These are phyloP conservation scores for Platyura marginata DNA, from an alignment of 1,140 invertebrate species.

Conservation along the genomic window DNA sequence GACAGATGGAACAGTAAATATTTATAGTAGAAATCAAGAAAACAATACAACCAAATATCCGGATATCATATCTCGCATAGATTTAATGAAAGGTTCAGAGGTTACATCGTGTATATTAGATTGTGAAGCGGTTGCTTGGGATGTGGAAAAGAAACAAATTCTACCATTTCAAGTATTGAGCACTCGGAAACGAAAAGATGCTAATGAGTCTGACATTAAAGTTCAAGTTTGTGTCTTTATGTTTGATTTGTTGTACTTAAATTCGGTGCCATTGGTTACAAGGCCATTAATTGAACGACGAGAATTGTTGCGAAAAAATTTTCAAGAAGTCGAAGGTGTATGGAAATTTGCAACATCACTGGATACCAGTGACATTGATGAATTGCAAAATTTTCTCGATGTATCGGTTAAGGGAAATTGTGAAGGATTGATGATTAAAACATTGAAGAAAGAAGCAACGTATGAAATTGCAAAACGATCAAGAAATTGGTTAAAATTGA, in stretches of 20 bases:
- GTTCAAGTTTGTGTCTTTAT: conserved; percentile 96
- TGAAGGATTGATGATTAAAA: conserved; percentile 99
- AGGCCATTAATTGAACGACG: conserved; percentile 61
- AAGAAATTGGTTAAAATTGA: conserved; percentile 93
- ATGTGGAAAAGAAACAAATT: conserved; percentile 74
- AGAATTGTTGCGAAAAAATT: conserved; percentile 52
- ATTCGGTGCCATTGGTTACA: conserved; percentile 72
- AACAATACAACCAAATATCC: conserved; percentile 97
- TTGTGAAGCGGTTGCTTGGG: conserved; percentile 95
- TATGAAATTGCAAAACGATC: conserved; percentile 98
- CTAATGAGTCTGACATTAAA: conserved; percentile 74
- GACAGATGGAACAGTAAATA: conserved; percentile 47
- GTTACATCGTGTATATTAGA: conserved; percentile 84
- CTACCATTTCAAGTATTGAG: conserved; percentile 94
- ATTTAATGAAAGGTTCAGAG: conserved; percentile 31
- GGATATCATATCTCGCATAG: conserved; percentile 69
- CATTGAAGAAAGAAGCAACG: conserved; percentile 75
- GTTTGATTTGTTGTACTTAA: conserved; percentile 93
- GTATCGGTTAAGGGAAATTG: conserved; percentile 94
- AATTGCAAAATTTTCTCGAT: conserved; percentile 87
- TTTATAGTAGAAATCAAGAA: conserved; percentile 96
- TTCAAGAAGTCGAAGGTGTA: conserved; percentile 57
- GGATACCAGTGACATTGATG: conserved; percentile 76
- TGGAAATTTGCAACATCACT: conserved; percentile 77
- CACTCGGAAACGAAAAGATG: conserved; percentile 93